A percentile compares a stretch with the other conserved stretches of the same genome.
phyloP scores from a whole-genome alignment of 2,797 vertebrate genomes.

The Potorous gilbertii region DNA sequence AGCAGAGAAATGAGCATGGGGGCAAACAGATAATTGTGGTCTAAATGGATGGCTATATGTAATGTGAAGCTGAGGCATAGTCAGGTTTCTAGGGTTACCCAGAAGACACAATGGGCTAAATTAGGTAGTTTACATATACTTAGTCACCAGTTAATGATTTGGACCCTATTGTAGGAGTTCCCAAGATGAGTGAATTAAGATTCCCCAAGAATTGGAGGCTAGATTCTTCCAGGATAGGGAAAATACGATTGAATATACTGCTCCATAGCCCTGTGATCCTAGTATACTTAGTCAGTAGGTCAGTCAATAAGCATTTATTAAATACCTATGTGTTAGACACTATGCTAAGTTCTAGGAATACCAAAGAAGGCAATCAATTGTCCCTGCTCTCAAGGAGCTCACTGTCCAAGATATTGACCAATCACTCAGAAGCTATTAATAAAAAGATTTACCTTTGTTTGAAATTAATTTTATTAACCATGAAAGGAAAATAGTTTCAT shows the following conservation, averaged over 20 bases:
- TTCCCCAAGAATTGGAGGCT: background rate
- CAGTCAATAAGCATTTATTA: background rate
- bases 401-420: background rate
- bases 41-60: background rate
- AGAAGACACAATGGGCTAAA: background rate
- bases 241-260: background rate
- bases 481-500: background rate
- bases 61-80: background rate
- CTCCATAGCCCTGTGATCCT: background rate
- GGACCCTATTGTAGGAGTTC: background rate
- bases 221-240: background rate
- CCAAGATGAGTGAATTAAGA: background rate
- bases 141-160: background rate
- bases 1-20: background rate
- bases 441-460: background rate
- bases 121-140: background rate
- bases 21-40: background rate
- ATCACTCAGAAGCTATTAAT: background rate
- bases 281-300: background rate
- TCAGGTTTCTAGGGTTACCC: background rate
- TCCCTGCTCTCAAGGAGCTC: background rate
- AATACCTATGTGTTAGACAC: background rate
- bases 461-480: background rate
- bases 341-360: background rate
- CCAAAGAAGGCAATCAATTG: background rate